phyloP scores from a whole-genome alignment of 2,113 vertebrate species.

The Herpailurus yagouaroundi region DNA sequence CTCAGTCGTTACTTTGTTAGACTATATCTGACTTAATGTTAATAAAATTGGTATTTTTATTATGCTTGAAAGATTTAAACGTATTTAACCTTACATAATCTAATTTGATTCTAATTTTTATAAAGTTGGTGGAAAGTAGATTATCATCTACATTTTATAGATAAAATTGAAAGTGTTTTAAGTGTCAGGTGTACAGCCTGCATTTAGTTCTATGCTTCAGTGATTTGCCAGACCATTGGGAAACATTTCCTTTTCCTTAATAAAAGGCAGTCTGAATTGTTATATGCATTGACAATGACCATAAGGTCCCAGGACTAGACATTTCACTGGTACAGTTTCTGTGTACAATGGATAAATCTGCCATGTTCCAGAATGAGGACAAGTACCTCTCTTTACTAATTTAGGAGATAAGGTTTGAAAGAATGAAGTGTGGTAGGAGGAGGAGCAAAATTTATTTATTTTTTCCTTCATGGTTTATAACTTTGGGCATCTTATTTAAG shows the following conservation, averaged over 20 bases:
- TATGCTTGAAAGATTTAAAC: constrained; percentile 5
- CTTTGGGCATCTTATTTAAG: background rate
- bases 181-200: background rate
- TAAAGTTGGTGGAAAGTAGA: background rate
- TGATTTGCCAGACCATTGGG: background rate
- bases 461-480: background rate
- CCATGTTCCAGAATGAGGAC: background rate
- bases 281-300: background rate
- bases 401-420: background rate
- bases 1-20: background rate
- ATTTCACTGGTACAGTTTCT: background rate
- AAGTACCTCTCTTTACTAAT: background rate
- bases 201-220: background rate
- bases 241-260: background rate
- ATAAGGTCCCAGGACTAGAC: background rate
- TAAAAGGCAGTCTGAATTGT: background rate
- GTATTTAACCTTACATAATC: background rate
- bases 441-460: background rate
- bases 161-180: background rate
- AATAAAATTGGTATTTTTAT: background rate
- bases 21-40: background rate
- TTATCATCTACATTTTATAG: background rate
- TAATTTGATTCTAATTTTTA: constrained; percentile 14
- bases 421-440: background rate
- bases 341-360: background rate